phyloP scores from a whole-genome alignment of 2,113 vertebrate genomes.

The Podiceps cristatus region DNA sequence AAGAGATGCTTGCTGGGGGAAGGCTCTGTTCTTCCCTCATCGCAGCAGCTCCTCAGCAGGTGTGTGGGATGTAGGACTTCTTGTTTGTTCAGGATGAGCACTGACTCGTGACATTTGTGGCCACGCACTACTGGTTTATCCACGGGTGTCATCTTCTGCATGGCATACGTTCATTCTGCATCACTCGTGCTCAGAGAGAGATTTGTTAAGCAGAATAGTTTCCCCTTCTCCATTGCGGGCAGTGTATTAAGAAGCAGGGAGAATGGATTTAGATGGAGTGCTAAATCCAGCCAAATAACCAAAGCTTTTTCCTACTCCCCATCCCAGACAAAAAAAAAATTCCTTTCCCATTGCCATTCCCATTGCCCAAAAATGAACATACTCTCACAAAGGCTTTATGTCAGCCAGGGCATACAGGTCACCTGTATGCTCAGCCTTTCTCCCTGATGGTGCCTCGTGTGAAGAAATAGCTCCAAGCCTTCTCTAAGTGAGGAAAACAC shows the following conservation, averaged over 20 bases:
- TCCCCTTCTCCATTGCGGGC: background rate
- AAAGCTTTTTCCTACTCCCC: background rate
- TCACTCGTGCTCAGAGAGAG: background rate
- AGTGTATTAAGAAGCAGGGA: background rate
- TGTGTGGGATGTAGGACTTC: rapidly evolving
- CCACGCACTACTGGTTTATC: background rate
- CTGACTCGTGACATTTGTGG: background rate
- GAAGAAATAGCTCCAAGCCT: background rate
- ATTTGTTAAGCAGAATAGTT: background rate
- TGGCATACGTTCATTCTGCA: background rate
- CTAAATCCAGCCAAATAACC: background rate
- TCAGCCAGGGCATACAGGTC: background rate
- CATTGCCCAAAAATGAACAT: background rate
- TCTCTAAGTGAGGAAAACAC: background rate
- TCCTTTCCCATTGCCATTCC: background rate
- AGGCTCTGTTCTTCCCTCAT: background rate
- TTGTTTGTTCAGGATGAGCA: background rate
- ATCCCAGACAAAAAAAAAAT: background rate
- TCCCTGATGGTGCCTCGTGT: background rate
- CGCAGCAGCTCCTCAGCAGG: background rate
- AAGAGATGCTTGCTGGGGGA: background rate
- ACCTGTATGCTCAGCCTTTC: background rate
- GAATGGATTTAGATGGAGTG: background rate
- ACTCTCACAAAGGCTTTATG: background rate
- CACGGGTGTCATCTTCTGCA: background rate